Percentiles rank a stretch among this genome's conserved stretches.
phyloP scores from a whole-genome alignment of 2,888 invertebrate genomes.

The Nemurella pictetii region DNA sequence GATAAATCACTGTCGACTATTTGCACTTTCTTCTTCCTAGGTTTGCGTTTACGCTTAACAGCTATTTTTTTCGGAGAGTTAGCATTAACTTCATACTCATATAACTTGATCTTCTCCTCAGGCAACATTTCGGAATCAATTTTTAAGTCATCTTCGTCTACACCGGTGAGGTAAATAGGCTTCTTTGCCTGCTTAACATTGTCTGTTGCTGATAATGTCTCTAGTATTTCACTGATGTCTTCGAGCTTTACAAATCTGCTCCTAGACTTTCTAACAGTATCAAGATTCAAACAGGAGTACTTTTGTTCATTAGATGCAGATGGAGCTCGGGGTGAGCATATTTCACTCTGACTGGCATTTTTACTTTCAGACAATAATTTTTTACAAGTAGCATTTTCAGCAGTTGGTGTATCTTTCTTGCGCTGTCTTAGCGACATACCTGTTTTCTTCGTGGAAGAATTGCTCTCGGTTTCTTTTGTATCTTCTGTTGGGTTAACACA shows the following conservation, averaged over 20 bases:
- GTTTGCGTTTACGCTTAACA: slow-evolving; percentile 17
- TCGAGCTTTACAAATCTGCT: neutral
- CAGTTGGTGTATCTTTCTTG: neutral
- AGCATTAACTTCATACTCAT: slow-evolving; percentile 22
- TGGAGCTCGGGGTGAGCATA: neutral
- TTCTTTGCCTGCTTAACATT: neutral
- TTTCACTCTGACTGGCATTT: neutral
- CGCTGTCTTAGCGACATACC: neutral
- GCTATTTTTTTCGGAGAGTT: neutral
- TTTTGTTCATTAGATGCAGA: neutral
- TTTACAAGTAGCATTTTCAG: neutral
- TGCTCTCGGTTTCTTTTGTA: too few species aligned
- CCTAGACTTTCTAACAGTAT: neutral
- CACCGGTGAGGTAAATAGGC: neutral
- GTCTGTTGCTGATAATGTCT: neutral
- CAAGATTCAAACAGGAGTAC: neutral
- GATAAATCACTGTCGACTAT: neutral
- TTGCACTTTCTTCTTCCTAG: neutral
- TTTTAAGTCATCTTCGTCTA: neutral
- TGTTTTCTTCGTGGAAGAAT: neutral
- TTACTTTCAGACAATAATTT: neutral
- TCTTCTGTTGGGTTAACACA: neutral
- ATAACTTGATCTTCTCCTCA: slow-evolving; percentile 15
- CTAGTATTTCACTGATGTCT: neutral
- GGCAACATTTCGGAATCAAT: slow-evolving; percentile 14